A percentile compares a stretch with the other conserved stretches of the same genome.
Evolutionary conservation across 1,140 invertebrate species (phyloP).

Genomic region (Megathymus violae): DNA sequence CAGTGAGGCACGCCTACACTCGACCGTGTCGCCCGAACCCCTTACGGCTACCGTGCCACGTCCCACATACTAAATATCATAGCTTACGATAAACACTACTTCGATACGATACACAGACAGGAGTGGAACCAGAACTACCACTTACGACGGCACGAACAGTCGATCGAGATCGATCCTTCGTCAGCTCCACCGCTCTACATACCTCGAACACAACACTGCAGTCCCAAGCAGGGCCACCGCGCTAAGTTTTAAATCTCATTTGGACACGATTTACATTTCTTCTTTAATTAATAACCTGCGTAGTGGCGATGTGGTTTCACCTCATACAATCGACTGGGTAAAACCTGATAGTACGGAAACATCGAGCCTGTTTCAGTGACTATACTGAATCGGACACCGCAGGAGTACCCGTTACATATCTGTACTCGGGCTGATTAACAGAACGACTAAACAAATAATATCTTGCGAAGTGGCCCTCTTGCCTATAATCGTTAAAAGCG

Average conservation of each 20-base stretch:
- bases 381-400: constrained; percentile 24
- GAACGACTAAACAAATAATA: background rate
- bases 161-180: constrained; percentile 34
- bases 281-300: no score
- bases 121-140: constrained; percentile 20
- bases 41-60: constrained; percentile 29
- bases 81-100: constrained; percentile 24
- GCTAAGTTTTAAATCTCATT: no score
- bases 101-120: constrained; percentile 7
- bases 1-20: constrained; percentile 9
- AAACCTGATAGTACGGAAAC: constrained; percentile 28
- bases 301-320: no score
- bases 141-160: constrained; percentile 23
- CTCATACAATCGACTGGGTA: no score
- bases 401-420: no score
- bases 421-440: no score
- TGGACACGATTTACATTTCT: no score
- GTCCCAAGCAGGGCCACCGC: constrained; percentile 35
- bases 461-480: no score
- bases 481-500: no score
- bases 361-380: constrained; percentile 48
- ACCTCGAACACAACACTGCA: constrained; percentile 45
- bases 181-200: constrained; percentile 19
- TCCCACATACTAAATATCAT: constrained; percentile 22
- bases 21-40: constrained; percentile 19